Conservation (phyloP, 2,797 vertebrate genomes). For the Chaunax sp. region DNA sequence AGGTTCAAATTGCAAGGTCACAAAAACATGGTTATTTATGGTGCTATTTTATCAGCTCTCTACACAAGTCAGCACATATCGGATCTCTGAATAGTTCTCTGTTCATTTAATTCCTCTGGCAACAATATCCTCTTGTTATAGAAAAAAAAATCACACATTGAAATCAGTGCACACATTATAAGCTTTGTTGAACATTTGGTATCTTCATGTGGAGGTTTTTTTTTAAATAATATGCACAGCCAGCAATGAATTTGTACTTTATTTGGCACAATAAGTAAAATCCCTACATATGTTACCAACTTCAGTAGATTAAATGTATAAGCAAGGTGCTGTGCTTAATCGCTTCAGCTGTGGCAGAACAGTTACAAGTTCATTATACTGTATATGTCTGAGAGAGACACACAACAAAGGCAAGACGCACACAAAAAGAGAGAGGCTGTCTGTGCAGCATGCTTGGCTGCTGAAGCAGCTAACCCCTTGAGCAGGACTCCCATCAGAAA, state of each 20-base stretch:
- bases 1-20: not conserved
- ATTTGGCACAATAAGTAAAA: constrained; percentile 29
- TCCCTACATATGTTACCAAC: constrained; percentile 21
- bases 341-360: not conserved
- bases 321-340: not conserved
- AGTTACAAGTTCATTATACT: constrained; percentile 9
- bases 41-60: no score
- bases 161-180: constrained; percentile 23
- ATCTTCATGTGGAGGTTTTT: constrained; percentile 47
- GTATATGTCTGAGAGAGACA: constrained; percentile 17
- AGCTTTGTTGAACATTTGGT: constrained; percentile 54
- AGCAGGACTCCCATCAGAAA: constrained; percentile 59
- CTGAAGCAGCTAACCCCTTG: constrained; percentile 65
- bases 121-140: constrained; percentile 27
- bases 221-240: constrained; percentile 21
- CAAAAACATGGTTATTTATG: not conserved
- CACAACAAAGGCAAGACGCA: constrained; percentile 1
- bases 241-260: constrained; percentile 10
- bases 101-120: not conserved
- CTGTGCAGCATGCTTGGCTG: constrained; percentile 64
- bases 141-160: constrained; percentile 26
- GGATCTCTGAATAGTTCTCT: not conserved
- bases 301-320: constrained; percentile 8
- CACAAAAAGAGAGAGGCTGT: constrained; percentile 33
- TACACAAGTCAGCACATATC: not conserved